Base-by-base conservation (phyloP, 2,888 invertebrate genomes). In the Ectemnius continuus region DNA sequence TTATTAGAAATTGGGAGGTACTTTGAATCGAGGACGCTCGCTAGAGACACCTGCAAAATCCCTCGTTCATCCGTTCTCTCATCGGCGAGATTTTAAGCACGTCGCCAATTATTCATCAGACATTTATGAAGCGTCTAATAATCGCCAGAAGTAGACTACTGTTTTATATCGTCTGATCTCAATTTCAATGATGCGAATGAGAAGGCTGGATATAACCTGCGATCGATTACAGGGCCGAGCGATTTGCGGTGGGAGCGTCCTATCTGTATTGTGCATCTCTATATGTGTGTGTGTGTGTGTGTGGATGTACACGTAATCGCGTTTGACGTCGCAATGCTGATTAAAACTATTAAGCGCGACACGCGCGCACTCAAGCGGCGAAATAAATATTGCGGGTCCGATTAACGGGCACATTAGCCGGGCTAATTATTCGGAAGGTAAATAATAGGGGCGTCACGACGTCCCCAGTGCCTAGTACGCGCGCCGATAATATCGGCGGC, bases 331-430 rank as follows among this genome's bases (percentile, higher is more conserved):
- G n/a, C 52, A 16, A 52, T 52, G 16, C 16, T 52, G 58, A 18
- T 58, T 58, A 20, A 58, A 58, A 26, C 58, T 26, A 26, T 23
- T 58, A 58, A 58, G 26, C 26, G 26, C 20, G 26, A 36, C 36
- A 36, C 36, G 36, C 36, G 36, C 36, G 36, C 36, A 6, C 36
- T 14, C 58, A 13, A 18, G 14, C 14, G 20, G 20, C 6, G 58
- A 58, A 58, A 58, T 58, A 26, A 26, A 58, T 18, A 18, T 23
- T 18, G 13, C 58, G 8, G 14, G 58, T 36, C 58, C 20, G 18
- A 58, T 58, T 58, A 58, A 58, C 52, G 16, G n/a, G 4, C 52
- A 16, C 18, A 58, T 20, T 26, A 36, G 58, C 20, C 4, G 20
- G 58, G 0, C 18, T 20, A 58, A 58, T 58, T 58, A 58, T 58